Evolutionary conservation across 2,888 invertebrate genomes (phyloP), one percentile per base, ranked within the genome.

Genomic region (Hoplodrina ambigua): DNA sequence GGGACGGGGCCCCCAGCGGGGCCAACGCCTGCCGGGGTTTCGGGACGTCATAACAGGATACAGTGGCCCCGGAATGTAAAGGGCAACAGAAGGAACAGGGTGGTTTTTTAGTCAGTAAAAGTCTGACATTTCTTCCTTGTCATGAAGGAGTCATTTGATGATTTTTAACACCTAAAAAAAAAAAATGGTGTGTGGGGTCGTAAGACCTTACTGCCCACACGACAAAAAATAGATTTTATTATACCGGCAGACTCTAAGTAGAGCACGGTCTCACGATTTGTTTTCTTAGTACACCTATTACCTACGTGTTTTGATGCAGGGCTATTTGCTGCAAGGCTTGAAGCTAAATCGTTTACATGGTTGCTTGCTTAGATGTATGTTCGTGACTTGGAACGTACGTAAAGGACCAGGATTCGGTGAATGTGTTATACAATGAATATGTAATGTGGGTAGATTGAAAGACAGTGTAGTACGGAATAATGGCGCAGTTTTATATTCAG

Each of bases 271-370:
- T 67, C 58, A 67, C 49, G 59, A 72, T 67, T 65, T 87, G 86
- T 88, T 86, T 86, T 82, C 84, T 80, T 72, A 80, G 86, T 72
- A 87, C 83, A 86, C 85, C 73, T 81, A 88, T 88, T 88, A 46
- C 17, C 46, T 46, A 87, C 82, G 73, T 80, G 69, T 67, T 79
- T 72, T 80, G 76, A 80, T 75, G 75, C 62, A 72, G 68, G 79
- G 78, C 80, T 84, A 80, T 85, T 86, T 85, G 79, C 84, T 73
- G 76, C 77, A 72, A 81, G 74, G 65, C 83, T 86, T 78, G 73
- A 81, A 78, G 82, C 79, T 84, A 87, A 86, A 86, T 80, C 81
- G 86, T 84, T 86, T 86, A 81, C 81, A 76, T 80, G 69, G 69
- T 59, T 63, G 77, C 67, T 70, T 70, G 76, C 75, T 82, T 74